Evolutionary conservation across 2,797 vertebrate species (phyloP).

Genomic region (Cuculus canorus): DNA sequence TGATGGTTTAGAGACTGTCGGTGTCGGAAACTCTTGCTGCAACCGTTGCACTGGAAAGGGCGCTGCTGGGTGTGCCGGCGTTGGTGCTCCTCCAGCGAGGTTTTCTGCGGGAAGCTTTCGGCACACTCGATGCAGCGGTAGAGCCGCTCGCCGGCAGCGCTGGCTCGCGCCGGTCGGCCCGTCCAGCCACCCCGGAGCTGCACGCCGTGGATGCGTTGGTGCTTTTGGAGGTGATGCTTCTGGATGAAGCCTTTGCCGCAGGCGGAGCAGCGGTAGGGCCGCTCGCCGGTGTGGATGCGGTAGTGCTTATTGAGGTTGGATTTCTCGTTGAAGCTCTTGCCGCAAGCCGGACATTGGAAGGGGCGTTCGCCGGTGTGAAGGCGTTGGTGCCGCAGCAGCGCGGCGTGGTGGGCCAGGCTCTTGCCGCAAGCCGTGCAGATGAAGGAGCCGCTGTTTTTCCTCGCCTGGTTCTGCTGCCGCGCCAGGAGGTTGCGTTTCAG

Average conservation of each 20-base stretch:
- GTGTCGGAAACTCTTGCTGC: conserved; percentile 65
- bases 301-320: conserved; percentile 72
- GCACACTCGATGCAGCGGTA: conserved; percentile 59
- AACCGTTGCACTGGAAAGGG: conserved; percentile 56
- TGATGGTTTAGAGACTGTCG: conserved; percentile 59
- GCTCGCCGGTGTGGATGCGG: conserved; percentile 48
- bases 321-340: conserved; percentile 66
- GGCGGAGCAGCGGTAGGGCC: conserved; percentile 51
- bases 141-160: conserved; percentile 36
- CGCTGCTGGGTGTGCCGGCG: conserved; percentile 60
- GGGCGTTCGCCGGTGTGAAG: conserved; percentile 69
- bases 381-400: conserved; percentile 66
- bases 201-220: conserved; percentile 51
- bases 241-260: conserved; percentile 68
- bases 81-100: conserved; percentile 48
- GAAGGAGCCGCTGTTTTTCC: conserved; percentile 62
- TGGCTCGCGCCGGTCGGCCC: neutral
- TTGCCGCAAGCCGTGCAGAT: conserved; percentile 66
- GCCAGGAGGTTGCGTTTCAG: conserved; percentile 35
- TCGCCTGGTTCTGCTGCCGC: neutral
- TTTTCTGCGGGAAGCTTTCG: conserved; percentile 63
- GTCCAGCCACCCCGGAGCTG: neutral
- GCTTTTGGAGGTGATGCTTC: conserved; percentile 67
- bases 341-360: conserved; percentile 61
- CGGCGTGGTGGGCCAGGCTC: conserved; percentile 64